Base-by-base conservation (phyloP, 2,113 vertebrate species). In the Tamias sibiricus region DNA sequence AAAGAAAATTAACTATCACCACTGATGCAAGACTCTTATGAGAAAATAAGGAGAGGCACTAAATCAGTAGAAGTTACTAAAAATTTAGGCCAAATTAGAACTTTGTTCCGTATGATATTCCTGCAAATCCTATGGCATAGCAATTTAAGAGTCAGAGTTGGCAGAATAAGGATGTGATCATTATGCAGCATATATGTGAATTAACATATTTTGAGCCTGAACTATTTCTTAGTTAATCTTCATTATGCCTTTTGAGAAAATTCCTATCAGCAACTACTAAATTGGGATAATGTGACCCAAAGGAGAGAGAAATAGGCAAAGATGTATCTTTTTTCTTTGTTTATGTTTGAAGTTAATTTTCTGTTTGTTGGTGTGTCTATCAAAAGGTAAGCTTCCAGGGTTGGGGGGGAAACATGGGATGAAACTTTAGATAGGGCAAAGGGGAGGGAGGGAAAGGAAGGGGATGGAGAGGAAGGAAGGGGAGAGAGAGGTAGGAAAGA, bases 341-440 rank as follows among this genome's bases (percentile, higher is more conserved):
- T 59, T 62, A 62, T 66, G 90, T 87, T 75, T n/a, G 16, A 91
- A 74, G 40, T 57, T 95, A 90, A 93, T 66, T 44, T 57, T 59
- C 69, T 71, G 42, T 72, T 64, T 68, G 32, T 72, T 92, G 72
- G 14, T 66, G 52, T 26, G 66, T 13, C 8, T 42, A 84, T 40
- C 17, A 86, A 90, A 92, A 76, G 32, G 22, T 13, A 92, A 85
- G 59, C 28, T 86, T 92, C 88, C 54, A 40, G 19, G 47, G 47
- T 49, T 13, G 12, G 12, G 47, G 11, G 47, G 47, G 47, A 12
- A 12, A 12, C 47, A 49, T 49, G 47, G 47, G 12, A 49, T 9
- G 47, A 49, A 49, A 49, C 47, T 49, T 49, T 49, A 49, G 47
- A 49, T 49, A 49, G 47, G 47, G 47, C 47, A 49, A 49, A 49